Evolutionary conservation across 2,113 vertebrate genomes (phyloP).

Genomic region (Thalassoma bifasciatum): DNA sequence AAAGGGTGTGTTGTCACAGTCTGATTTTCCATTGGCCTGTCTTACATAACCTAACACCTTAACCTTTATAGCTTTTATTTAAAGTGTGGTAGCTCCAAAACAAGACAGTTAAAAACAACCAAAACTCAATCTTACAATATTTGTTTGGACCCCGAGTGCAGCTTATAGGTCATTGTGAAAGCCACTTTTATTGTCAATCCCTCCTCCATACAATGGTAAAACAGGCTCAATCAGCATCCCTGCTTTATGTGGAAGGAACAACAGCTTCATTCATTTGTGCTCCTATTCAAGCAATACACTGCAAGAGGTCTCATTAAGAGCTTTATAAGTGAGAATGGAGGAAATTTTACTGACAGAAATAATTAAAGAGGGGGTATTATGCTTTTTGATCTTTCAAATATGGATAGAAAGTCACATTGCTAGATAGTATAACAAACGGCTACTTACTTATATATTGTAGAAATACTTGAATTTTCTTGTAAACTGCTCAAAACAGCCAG

Average conservation of each 20-base stretch:
- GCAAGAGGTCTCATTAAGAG: not conserved
- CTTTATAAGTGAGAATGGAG: not conserved
- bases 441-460: too few relatives aligned
- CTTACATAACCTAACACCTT: too few relatives aligned
- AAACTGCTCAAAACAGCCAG: too few relatives aligned
- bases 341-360: not conserved
- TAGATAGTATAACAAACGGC: too few relatives aligned
- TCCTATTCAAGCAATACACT: slow-evolving; percentile 2
- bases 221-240: not conserved
- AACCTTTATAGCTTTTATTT: not conserved
- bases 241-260: not conserved
- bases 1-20: not conserved
- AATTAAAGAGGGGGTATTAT: too few relatives aligned
- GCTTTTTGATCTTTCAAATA: too few relatives aligned
- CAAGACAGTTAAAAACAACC: not conserved
- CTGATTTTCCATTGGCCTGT: not conserved
- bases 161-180: not conserved
- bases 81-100: not conserved
- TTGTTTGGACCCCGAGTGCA: not conserved
- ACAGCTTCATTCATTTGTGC: slow-evolving; percentile 1
- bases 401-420: too few relatives aligned
- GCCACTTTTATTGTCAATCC: not conserved
- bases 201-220: not conserved
- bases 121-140: not conserved
- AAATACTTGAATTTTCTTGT: too few relatives aligned